These are phyloP conservation scores for Geotrypetes seraphini DNA, from an alignment of 2,797 vertebrate genomes.

Conservation along the genomic window DNA sequence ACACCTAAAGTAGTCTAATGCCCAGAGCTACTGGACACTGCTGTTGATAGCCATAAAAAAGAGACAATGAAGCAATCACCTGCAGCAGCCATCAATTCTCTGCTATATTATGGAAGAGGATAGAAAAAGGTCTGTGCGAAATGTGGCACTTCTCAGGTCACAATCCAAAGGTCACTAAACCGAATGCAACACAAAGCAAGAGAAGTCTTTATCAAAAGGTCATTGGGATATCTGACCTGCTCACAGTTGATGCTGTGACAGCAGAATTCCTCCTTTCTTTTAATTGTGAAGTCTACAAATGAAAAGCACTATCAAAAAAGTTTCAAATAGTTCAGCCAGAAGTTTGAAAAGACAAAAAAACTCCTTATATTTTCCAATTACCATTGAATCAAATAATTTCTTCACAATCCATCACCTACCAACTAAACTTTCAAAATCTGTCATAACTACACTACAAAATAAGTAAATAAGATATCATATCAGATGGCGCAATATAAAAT, in stretches of 20 bases:
- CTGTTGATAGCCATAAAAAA: slow-evolving; percentile 9
- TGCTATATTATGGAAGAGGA: slow-evolving; percentile 3
- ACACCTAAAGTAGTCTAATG: slow-evolving; percentile 10
- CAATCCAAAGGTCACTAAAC: neutral
- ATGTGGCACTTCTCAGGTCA: slow-evolving; percentile 3
- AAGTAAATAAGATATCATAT: too few species aligned
- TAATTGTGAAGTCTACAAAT: neutral
- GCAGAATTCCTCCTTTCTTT: neutral
- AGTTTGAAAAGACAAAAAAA: too few species aligned
- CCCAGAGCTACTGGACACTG: slow-evolving; percentile 8
- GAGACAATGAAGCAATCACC: slow-evolving; percentile 6
- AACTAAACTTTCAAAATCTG: too few species aligned
- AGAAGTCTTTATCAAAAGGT: slow-evolving; percentile 6
- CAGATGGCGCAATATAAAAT: too few species aligned
- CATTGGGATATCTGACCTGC: neutral
- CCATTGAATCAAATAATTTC: too few species aligned
- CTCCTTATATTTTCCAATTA: too few species aligned
- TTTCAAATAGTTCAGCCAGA: too few species aligned
- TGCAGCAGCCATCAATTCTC: slow-evolving; percentile 7
- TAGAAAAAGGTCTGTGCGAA: slow-evolving; percentile 3
- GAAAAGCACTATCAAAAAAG: neutral
- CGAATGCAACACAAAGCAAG: neutral
- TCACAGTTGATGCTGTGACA: neutral
- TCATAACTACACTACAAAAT: too few species aligned
- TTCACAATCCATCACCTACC: too few species aligned